phyloP scores from a whole-genome alignment of 1,140 invertebrate genomes.

The Drosophila lowei region DNA sequence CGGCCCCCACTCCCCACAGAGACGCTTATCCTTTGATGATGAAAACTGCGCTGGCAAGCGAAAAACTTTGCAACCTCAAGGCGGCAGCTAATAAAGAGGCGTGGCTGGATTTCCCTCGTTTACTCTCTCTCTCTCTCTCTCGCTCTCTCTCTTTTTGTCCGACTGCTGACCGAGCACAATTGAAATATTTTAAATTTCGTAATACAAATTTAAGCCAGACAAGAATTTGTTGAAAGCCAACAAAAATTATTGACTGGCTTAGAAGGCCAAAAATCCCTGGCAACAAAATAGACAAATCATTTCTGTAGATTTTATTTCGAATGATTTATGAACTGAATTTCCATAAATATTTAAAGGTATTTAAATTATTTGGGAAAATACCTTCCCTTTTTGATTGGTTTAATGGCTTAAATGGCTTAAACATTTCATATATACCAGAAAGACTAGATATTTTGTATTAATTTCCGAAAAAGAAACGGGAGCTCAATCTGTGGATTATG shows the following conservation, averaged over 20 bases:
- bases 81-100: constrained; percentile 64
- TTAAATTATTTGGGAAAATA: too few relatives aligned
- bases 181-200: constrained; percentile 41
- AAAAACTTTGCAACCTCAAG: constrained; percentile 57
- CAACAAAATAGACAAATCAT: too few relatives aligned
- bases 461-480: too few relatives aligned
- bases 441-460: too few relatives aligned
- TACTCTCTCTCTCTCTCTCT: background rate
- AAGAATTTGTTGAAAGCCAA: background rate
- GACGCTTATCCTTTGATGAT: constrained; percentile 73
- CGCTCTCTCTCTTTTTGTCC: background rate
- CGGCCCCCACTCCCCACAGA: constrained; percentile 14
- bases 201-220: constrained; percentile 16
- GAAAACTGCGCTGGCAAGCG: constrained; percentile 69
- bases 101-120: constrained; percentile 8
- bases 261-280: too few relatives aligned
- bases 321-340: too few relatives aligned
- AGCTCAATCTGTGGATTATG: too few relatives aligned
- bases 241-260: background rate
- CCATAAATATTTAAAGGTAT: too few relatives aligned
- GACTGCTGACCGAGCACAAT: constrained; percentile 41
- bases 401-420: too few relatives aligned
- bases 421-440: too few relatives aligned
- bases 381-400: too few relatives aligned
- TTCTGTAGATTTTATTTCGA: too few relatives aligned